Percentiles rank a stretch among this genome's conserved stretches.
These are phyloP conservation scores for Gallinago stenura DNA, from an alignment of 2,797 vertebrate species.

Conservation along the genomic window DNA sequence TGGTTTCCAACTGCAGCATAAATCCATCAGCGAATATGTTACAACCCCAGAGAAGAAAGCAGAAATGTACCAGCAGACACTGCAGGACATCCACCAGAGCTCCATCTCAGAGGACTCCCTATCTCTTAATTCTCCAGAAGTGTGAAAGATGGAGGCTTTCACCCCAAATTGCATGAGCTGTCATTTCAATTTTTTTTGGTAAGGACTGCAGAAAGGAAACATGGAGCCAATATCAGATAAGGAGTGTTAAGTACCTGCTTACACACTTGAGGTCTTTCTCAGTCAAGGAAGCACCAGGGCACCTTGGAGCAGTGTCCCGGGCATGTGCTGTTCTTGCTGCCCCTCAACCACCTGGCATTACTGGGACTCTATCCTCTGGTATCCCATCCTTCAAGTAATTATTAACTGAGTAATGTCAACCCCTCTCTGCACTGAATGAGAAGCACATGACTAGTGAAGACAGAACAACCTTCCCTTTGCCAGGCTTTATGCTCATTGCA, in stretches of 20 bases:
- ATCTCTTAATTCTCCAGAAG: background rate
- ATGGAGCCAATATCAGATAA: background rate
- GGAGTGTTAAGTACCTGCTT: background rate
- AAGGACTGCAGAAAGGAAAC: background rate
- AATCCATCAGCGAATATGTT: slow-evolving; percentile 56
- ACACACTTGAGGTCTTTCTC: background rate
- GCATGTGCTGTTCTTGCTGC: background rate
- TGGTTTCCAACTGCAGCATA: slow-evolving; percentile 72
- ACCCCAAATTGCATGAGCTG: background rate
- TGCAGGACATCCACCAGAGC: background rate
- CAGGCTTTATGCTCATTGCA: background rate
- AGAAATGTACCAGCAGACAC: background rate
- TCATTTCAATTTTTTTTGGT: background rate
- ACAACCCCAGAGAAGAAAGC: slow-evolving; percentile 12
- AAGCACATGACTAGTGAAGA: background rate
- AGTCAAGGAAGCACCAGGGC: rapidly evolving
- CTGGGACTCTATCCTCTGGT: background rate
- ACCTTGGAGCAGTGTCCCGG: rapidly evolving
- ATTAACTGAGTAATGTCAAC: background rate
- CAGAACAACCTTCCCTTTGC: background rate
- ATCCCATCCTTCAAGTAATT: background rate
- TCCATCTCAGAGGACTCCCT: background rate
- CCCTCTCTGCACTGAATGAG: background rate
- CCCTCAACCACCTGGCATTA: background rate
- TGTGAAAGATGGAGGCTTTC: slow-evolving; percentile 9